Conservation (phyloP, 1,140 invertebrate species). For the Copidosoma floridanum region DNA sequence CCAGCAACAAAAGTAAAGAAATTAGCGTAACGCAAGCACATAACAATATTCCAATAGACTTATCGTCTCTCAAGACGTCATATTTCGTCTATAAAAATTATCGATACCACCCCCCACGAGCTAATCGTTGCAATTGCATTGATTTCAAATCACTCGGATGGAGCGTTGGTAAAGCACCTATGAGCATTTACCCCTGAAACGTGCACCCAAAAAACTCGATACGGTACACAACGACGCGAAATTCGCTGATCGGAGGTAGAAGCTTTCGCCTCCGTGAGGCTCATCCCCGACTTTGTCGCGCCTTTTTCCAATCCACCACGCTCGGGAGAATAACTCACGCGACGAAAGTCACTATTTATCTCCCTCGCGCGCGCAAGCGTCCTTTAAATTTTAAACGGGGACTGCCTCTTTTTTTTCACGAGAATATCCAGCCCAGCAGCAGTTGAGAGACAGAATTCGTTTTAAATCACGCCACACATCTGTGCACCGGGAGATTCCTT, state of each 20-base stretch:
- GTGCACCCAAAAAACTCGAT: neutral
- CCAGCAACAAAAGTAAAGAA: too few species aligned
- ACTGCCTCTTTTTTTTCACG: neutral
- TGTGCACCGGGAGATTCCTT: neutral
- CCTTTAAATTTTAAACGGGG: neutral
- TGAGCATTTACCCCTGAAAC: neutral
- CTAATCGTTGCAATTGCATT: neutral
- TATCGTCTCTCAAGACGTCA: neutral
- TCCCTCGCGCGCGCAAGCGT: neutral
- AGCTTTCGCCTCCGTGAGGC: too few species aligned
- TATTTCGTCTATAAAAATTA: neutral
- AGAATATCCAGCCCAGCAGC: neutral
- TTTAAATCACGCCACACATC: slow-evolving; percentile 4
- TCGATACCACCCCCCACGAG: neutral
- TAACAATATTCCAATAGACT: too few species aligned
- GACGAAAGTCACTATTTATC: neutral
- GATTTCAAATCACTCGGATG: neutral
- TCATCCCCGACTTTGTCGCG: too few species aligned
- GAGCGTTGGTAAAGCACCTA: neutral
- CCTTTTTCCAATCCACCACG: too few species aligned
- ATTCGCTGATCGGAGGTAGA: neutral
- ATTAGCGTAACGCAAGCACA: too few species aligned
- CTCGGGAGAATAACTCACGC: neutral
- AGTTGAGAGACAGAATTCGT: neutral
- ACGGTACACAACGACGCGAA: too few species aligned